These are phyloP conservation scores for Chaetops frenatus DNA, from an alignment of 2,113 vertebrate species.

Conservation along the genomic window DNA sequence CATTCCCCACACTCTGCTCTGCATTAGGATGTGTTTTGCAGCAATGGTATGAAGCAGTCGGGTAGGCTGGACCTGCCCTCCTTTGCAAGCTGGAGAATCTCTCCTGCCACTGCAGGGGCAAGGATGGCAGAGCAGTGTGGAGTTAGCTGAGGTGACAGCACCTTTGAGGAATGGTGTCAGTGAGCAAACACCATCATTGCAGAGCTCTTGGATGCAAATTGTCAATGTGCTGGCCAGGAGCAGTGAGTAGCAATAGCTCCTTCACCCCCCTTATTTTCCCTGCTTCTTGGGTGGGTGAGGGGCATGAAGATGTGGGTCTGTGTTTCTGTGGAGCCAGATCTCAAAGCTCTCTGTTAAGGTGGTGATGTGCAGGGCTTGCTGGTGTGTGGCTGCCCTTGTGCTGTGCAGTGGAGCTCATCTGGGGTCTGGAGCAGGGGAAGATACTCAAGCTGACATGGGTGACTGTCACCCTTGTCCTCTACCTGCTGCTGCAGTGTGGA, in stretches of 20 bases:
- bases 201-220: neutral
- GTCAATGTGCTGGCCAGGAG: accelerated
- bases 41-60: neutral
- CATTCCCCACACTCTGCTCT: neutral
- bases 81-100: neutral
- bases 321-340: neutral
- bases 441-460: neutral
- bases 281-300: neutral
- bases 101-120: neutral
- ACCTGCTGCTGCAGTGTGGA: neutral
- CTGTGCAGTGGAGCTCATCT: neutral
- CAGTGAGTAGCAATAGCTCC: neutral
- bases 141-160: neutral
- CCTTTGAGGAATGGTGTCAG: neutral
- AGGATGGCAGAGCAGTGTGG: neutral
- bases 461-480: neutral
- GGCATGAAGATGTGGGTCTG: neutral
- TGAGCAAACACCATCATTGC: neutral
- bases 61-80: neutral
- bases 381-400: neutral
- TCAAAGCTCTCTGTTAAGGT: neutral
- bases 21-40: neutral
- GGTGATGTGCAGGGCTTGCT: neutral
- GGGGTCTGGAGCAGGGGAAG: neutral
- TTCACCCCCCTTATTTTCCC: accelerated